These are phyloP conservation scores for Pinctada fucata DNA, from an alignment of 2,888 invertebrate species.

Conservation along the genomic window DNA sequence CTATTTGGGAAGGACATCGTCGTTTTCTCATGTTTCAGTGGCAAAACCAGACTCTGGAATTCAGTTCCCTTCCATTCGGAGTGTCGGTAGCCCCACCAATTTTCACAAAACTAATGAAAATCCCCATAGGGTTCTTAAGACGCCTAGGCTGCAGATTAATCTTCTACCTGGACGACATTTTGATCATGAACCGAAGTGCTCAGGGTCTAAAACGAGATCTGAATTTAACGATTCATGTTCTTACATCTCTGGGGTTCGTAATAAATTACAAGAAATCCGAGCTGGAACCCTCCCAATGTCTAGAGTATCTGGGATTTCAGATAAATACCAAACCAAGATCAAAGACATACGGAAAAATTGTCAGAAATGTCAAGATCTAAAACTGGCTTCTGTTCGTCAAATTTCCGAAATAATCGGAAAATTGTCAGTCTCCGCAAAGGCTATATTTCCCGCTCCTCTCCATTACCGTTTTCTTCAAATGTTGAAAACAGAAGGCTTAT, in stretches of 20 bases:
- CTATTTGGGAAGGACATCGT: neutral
- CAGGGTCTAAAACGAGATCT: neutral
- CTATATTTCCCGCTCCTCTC: neutral
- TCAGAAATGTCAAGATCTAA: neutral
- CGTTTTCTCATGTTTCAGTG: neutral
- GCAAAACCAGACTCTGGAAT: neutral
- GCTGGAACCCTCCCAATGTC: neutral
- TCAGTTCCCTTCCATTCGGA: neutral
- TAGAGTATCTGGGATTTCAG: neutral
- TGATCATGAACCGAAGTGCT: neutral
- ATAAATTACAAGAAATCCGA: neutral
- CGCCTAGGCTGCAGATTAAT: neutral
- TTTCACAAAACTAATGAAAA: too few species aligned
- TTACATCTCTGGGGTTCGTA: neutral
- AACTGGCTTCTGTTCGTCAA: neutral
- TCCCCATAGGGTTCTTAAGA: too few species aligned
- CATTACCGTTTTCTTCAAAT: constrained; percentile 1
- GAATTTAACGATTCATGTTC: neutral
- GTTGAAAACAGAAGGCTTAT: neutral
- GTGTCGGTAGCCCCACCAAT: neutral
- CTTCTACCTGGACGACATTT: constrained; percentile 1
- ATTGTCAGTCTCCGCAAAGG: neutral
- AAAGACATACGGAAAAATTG: neutral
- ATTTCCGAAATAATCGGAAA: neutral
- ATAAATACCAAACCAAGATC: neutral